Evolutionary conservation across 2,888 invertebrate species (phyloP).

Genomic region (Chesias legatella): DNA sequence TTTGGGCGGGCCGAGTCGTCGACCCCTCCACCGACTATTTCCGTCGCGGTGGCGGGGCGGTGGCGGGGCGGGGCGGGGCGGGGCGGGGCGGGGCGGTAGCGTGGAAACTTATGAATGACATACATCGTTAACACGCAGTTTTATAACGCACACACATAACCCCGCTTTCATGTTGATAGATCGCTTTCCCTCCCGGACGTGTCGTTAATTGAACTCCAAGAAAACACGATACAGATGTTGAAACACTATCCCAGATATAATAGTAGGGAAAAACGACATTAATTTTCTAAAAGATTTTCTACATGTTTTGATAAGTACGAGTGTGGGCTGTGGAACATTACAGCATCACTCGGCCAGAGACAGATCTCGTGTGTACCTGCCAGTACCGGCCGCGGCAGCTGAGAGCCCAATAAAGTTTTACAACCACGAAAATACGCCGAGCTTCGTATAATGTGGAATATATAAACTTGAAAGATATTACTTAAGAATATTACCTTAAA

Average conservation of each 20-base stretch:
- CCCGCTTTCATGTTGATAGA: slow-evolving; percentile 28
- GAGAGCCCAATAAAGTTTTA: no score
- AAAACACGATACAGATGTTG: no score
- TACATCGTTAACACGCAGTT: slow-evolving; percentile 27
- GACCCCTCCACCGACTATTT: slow-evolving; percentile 9
- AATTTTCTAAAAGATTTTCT: no score
- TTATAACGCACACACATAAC: slow-evolving; percentile 24
- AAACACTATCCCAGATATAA: no score
- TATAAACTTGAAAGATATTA: slow-evolving; percentile 12
- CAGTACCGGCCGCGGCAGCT: no score
- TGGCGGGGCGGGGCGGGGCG: slow-evolving; percentile 9
- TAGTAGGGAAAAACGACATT: no score
- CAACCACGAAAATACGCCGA: slow-evolving; percentile 3
- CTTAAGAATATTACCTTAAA: slow-evolving; percentile 17
- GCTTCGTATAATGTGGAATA: neutral
- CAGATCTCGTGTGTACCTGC: no score
- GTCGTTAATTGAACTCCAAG: neutral
- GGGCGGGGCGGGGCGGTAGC: slow-evolving; percentile 7
- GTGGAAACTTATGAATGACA: slow-evolving; percentile 28
- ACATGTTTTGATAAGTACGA: no score
- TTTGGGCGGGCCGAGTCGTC: no score
- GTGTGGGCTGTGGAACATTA: no score
- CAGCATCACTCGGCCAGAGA: no score
- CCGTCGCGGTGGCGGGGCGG: slow-evolving; percentile 6
- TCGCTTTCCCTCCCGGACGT: slow-evolving; percentile 8